Percentiles rank a stretch among this genome's conserved stretches.
Evolutionary conservation across 2,888 invertebrate genomes (phyloP).

Genomic region (Noctuana brunneofusca): DNA sequence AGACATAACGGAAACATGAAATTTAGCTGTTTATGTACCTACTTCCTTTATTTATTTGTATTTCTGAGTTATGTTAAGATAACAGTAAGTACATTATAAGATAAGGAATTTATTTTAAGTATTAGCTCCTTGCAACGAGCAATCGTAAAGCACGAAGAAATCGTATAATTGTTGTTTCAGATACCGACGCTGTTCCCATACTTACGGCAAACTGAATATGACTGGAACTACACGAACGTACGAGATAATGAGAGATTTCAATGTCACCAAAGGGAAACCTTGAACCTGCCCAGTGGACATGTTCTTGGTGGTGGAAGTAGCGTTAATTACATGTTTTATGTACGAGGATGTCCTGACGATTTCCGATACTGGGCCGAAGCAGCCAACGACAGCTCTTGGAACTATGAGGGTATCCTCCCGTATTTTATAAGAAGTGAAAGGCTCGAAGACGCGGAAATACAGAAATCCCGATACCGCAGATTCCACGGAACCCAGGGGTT

Average conservation of each 20-base stretch:
- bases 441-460: slow-evolving; percentile 25
- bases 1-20: too few species aligned
- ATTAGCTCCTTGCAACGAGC: too few species aligned
- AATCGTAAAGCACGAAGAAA: neutral
- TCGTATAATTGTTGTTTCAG: neutral
- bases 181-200: neutral
- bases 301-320: slow-evolving; percentile 6
- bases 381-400: slow-evolving; percentile 11
- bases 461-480: slow-evolving; percentile 36
- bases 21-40: too few species aligned
- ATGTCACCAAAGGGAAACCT: neutral
- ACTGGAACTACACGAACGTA: slow-evolving; percentile 2
- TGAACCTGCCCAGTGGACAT: neutral
- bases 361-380: slow-evolving; percentile 1
- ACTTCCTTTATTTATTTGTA: too few species aligned
- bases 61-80: too few species aligned
- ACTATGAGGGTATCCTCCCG: neutral
- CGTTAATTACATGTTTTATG: slow-evolving; percentile 3
- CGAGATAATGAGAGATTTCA: neutral
- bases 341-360: slow-evolving; percentile 3
- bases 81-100: too few species aligned
- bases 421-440: slow-evolving; percentile 14
- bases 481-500: slow-evolving; percentile 4
- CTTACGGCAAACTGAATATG: neutral
- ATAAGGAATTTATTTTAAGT: too few species aligned